phyloP scores from a whole-genome alignment of 2,113 vertebrate species.

The Procavia capensis region DNA sequence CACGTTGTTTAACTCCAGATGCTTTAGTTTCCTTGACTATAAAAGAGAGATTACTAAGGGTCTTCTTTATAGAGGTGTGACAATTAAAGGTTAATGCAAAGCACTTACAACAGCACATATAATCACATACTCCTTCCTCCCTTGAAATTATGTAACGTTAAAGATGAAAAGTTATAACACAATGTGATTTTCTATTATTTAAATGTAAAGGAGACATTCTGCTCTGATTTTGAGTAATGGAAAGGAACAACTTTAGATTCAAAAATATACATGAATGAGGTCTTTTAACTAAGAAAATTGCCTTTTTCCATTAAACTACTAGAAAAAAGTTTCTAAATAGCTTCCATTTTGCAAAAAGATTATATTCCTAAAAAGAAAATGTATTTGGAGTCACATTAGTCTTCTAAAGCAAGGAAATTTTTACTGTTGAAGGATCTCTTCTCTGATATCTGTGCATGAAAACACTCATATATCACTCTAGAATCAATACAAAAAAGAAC shows the following conservation, averaged over 20 bases:
- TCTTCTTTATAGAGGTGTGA: neutral
- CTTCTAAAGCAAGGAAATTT: neutral
- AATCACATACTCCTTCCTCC: neutral
- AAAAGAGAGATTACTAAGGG: neutral
- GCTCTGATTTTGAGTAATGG: neutral
- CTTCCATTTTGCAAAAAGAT: neutral
- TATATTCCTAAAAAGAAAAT: neutral
- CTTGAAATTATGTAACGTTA: neutral
- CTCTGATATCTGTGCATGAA: neutral
- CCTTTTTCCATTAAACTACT: neutral
- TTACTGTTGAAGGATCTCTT: neutral
- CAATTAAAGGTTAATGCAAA: neutral
- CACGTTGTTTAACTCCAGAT: neutral
- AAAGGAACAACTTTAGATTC: neutral
- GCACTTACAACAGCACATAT: neutral
- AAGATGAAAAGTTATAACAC: neutral
- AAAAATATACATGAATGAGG: neutral
- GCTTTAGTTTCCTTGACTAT: neutral
- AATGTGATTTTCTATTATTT: neutral
- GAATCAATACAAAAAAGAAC: neutral
- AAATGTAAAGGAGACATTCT: neutral
- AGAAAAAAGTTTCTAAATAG: neutral
- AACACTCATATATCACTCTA: neutral
- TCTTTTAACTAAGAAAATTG: neutral
- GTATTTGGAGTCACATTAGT: slow-evolving; percentile 29